These are phyloP conservation scores for Montipora capitata DNA, from an alignment of 92 coral and sea anemone genomes.

Conservation along the genomic window DNA sequence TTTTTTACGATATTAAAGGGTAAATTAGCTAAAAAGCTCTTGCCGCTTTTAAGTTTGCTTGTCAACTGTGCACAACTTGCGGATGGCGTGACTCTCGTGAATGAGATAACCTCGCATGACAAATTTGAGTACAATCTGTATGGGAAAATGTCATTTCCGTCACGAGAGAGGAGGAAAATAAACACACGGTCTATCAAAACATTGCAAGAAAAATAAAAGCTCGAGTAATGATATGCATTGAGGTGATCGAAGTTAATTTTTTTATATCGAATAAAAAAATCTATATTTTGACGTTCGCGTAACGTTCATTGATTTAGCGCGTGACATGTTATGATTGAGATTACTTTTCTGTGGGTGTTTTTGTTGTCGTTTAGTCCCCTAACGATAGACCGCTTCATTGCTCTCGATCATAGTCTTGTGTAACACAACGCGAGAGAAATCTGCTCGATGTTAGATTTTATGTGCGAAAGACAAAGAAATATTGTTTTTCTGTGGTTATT, in stretches of 20 bases:
- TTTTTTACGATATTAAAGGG: no score
- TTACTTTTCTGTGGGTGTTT: background rate
- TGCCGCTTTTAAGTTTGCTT: background rate
- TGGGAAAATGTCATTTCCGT: background rate
- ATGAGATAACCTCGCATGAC: slow-evolving; percentile 42
- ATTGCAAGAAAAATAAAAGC: background rate
- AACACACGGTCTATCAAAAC: background rate
- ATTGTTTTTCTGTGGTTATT: background rate
- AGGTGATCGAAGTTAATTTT: background rate
- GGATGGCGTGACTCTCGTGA: slow-evolving; percentile 44
- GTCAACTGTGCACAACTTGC: background rate
- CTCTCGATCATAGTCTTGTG: slow-evolving; percentile 9
- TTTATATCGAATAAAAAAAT: background rate
- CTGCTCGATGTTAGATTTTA: background rate
- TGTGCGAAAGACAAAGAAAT: background rate
- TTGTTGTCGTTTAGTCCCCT: background rate
- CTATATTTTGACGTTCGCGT: slow-evolving; percentile 19
- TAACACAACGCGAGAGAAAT: slow-evolving; percentile 29
- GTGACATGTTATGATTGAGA: slow-evolving; percentile 17
- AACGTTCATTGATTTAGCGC: slow-evolving; percentile 14
- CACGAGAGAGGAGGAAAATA: background rate
- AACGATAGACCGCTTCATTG: background rate
- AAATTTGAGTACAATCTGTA: slow-evolving; percentile 9
- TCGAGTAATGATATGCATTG: no score
- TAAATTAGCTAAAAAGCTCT: background rate